Evolutionary conservation across 2,113 vertebrate genomes (phyloP).

Genomic region (Phrynosoma platyrhinos): DNA sequence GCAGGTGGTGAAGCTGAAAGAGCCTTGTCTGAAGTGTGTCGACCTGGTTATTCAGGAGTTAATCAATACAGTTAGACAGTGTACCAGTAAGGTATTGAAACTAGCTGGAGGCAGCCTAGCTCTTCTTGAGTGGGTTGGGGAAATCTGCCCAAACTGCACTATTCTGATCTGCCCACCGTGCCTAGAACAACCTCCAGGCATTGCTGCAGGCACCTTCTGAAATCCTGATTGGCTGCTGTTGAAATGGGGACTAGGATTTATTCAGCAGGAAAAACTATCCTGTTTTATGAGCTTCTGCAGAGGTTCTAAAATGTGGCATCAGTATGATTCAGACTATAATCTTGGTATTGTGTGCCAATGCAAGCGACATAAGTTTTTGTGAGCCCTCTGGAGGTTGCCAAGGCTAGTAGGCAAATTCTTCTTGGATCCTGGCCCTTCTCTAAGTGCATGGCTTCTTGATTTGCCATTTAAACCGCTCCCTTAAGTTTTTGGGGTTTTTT

Average conservation of each 20-base stretch:
- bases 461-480: constrained; percentile 55
- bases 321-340: not conserved
- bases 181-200: constrained; percentile 9
- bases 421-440: constrained; percentile 56
- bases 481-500: not conserved
- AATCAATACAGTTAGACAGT: constrained; percentile 92
- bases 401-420: constrained; percentile 40
- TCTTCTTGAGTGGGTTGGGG: constrained; percentile 32
- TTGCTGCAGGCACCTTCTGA: not conserved
- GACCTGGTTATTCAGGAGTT: constrained; percentile 95
- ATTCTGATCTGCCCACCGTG: constrained; percentile 16
- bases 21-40: constrained; percentile 96
- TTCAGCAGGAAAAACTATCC: too few relatives aligned
- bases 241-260: not conserved
- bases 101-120: constrained; percentile 33
- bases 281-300: not conserved
- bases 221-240: not conserved
- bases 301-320: not conserved
- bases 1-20: constrained; percentile 98
- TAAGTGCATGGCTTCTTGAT: constrained; percentile 57
- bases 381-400: constrained; percentile 21
- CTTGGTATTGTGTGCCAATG: not conserved
- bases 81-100: constrained; percentile 91
- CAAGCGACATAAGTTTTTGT: not conserved
- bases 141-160: constrained; percentile 51